phyloP scores from a whole-genome alignment of 2,113 vertebrate species.

The Oxyura jamaicensis region DNA sequence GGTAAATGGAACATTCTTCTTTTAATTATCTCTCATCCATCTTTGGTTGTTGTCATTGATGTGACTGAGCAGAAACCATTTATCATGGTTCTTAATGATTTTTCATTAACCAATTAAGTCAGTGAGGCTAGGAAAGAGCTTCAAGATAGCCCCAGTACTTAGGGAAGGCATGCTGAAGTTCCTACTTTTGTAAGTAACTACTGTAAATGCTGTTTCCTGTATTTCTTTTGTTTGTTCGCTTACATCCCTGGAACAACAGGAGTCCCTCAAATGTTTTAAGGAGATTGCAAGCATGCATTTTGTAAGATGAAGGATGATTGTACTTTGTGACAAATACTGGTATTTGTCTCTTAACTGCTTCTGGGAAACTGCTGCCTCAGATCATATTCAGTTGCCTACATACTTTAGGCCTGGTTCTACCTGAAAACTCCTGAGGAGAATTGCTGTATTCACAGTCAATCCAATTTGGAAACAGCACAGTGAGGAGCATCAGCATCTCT shows the following conservation, averaged over 20 bases:
- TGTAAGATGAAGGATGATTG: neutral
- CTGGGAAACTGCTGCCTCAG: neutral
- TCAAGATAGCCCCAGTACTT: neutral
- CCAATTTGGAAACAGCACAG: neutral
- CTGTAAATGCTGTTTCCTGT: neutral
- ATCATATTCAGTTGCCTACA: rapidly evolving
- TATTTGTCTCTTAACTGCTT: neutral
- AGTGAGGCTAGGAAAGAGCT: neutral
- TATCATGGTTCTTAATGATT: neutral
- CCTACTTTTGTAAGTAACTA: neutral
- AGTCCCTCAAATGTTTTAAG: neutral
- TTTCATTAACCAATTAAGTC: neutral
- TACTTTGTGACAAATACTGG: neutral
- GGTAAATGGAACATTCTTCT: neutral
- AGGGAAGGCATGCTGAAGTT: neutral
- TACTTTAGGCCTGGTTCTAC: neutral
- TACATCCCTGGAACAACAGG: neutral
- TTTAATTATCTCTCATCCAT: neutral
- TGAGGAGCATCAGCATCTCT: neutral
- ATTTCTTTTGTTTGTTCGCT: neutral
- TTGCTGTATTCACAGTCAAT: neutral
- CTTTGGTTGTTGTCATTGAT: neutral
- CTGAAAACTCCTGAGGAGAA: neutral
- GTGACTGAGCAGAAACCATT: neutral
- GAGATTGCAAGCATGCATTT: neutral